Evolutionary conservation across 2,888 invertebrate genomes (phyloP).

Genomic region (Diaprepes abbreviatus): DNA sequence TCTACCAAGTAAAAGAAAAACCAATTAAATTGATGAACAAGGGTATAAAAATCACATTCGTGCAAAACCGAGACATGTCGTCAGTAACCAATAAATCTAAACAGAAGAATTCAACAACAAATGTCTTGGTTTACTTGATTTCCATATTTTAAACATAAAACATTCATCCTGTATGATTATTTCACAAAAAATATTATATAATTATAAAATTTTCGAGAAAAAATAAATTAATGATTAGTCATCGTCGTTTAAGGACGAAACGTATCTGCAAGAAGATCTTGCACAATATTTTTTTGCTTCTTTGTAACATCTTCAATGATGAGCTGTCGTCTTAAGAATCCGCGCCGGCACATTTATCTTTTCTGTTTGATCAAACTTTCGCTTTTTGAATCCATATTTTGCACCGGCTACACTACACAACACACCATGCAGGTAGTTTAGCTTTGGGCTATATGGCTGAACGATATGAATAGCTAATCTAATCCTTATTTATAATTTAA

Average conservation of each 20-base stretch:
- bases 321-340: constrained; percentile 25
- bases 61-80: too few relatives aligned
- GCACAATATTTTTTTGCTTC: constrained; percentile 17
- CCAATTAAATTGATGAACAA: too few relatives aligned
- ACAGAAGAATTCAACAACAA: too few relatives aligned
- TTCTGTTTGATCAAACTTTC: constrained; percentile 35
- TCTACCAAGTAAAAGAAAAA: too few relatives aligned
- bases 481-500: constrained; percentile 30
- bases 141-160: neutral
- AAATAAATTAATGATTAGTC: constrained; percentile 20
- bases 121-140: neutral
- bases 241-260: constrained; percentile 19
- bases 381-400: constrained; percentile 44
- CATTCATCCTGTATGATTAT: neutral
- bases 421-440: constrained; percentile 42
- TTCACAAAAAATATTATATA: neutral
- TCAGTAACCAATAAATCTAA: too few relatives aligned
- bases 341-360: constrained; percentile 24
- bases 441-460: constrained; percentile 38
- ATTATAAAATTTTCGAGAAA: constrained; percentile 5
- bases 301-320: constrained; percentile 27
- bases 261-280: constrained; percentile 21
- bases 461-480: constrained; percentile 46
- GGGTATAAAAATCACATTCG: too few relatives aligned
- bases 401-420: constrained; percentile 29